Evolutionary conservation across 2,113 vertebrate species (phyloP).

Genomic region (Emberiza fucata): DNA sequence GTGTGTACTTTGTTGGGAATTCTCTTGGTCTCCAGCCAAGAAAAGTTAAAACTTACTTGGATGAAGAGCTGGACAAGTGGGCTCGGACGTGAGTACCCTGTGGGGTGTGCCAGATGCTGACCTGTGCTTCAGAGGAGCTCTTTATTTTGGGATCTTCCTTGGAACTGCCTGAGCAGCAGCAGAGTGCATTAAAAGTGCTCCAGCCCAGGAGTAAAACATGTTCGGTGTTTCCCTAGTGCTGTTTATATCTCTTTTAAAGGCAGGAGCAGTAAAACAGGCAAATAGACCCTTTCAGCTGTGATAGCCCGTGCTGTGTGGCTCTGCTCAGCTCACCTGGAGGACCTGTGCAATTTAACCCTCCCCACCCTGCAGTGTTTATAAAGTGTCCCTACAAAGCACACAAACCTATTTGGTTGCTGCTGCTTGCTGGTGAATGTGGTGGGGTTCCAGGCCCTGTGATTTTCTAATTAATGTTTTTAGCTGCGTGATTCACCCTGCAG

Average conservation of each 20-base stretch:
- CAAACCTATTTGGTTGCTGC: neutral
- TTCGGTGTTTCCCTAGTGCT: neutral
- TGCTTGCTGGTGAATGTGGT: neutral
- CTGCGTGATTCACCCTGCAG: neutral
- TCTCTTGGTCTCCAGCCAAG: conserved; percentile 92
- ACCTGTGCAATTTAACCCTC: neutral
- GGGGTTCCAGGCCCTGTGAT: neutral
- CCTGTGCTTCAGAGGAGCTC: accelerated
- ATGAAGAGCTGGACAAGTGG: conserved; percentile 94
- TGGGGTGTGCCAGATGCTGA: neutral
- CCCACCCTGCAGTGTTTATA: neutral
- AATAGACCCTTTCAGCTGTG: neutral
- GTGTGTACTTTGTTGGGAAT: conserved; percentile 88
- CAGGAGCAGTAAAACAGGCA: neutral
- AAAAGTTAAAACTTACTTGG: conserved; percentile 79
- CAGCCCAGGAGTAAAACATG: neutral
- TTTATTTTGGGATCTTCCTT: neutral
- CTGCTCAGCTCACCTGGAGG: neutral
- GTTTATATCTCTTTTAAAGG: neutral
- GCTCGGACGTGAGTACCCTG: conserved; percentile 79
- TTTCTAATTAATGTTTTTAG: neutral
- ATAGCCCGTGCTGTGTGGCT: accelerated
- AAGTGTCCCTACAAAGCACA: neutral
- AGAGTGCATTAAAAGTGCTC: neutral
- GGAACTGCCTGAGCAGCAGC: neutral